These are phyloP conservation scores for Mellilla xanthometata DNA, from an alignment of 2,888 invertebrate species.

Conservation along the genomic window DNA sequence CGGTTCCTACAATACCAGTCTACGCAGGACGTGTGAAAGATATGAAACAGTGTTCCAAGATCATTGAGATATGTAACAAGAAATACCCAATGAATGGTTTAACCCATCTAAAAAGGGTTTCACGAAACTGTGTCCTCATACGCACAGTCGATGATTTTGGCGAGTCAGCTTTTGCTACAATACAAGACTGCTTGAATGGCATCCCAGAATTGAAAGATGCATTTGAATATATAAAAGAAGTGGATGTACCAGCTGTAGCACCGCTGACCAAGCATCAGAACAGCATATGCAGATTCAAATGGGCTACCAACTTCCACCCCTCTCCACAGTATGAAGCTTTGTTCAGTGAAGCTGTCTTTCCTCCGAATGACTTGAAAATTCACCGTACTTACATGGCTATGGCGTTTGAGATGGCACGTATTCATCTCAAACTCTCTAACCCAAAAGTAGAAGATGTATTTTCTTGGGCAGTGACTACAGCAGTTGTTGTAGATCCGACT, in stretches of 20 bases:
- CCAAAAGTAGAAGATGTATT: conserved; percentile 18
- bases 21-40: conserved; percentile 84
- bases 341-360: conserved; percentile 84
- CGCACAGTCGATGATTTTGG: conserved; percentile 63
- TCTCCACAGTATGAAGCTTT: conserved; percentile 88
- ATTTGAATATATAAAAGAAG: conserved; percentile 77
- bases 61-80: conserved; percentile 83
- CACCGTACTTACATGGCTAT: conserved; percentile 84
- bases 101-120: conserved; percentile 89
- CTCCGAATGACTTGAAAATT: conserved; percentile 64
- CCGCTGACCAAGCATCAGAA: conserved; percentile 88
- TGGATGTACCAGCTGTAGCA: conserved; percentile 82
- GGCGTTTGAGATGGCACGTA: conserved; percentile 70
- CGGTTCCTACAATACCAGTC: conserved; percentile 78
- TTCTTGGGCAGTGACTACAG: conserved; percentile 23
- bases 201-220: conserved; percentile 71
- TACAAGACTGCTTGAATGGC: conserved; percentile 63
- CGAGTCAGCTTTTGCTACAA: conserved; percentile 48
- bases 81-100: conserved; percentile 83
- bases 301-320: conserved; percentile 94
- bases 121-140: conserved; percentile 81
- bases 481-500: conserved; percentile 89
- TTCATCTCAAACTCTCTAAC: not conserved
- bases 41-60: conserved; percentile 83
- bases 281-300: conserved; percentile 80